Evolutionary conservation across 2,888 invertebrate species (phyloP), one percentile per base, ranked within the genome.

Genomic region (Oxytorus armatus): DNA sequence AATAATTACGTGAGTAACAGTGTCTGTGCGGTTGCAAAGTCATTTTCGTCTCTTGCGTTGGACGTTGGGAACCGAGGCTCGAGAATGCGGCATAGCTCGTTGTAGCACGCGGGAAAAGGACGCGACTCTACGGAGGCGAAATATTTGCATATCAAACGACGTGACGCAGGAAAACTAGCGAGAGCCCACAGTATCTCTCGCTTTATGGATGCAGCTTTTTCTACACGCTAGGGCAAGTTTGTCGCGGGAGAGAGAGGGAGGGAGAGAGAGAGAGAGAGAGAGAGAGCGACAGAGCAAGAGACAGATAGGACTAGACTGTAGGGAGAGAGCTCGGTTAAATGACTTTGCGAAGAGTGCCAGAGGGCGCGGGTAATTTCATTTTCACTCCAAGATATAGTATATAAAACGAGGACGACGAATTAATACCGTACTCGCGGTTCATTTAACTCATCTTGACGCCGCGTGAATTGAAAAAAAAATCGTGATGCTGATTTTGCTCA

Each of bases 81-180:
- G 47, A 73, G 65, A 57, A 74, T 74, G 65, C 33, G 74, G 73
- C 55, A 47, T 70, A 65, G 77, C 72, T 55, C 51, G 25, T 25
- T 49, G 5, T 44, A 42, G 69, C 18, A 44, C 21, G n/a, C 18
- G 65, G 51, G 57, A 47, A 55, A 69, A 66, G 74, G 77, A 69
- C 53, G 65, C 69, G 69, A 74, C 49, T 73, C 47, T 25, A 57
- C 63, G 65, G 70, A 70, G 78, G 81, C 70, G 80, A 70, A 81
- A 81, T 82, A 85, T 85, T 85, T 85, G 82, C 85, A 85, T 85
- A 84, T 85, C 77, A 85, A 85, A 85, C 82, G 79, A 80, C 63
- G 73, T 74, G 77, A 77, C 51, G 77, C 77, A 57, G 77, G 73
- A 77, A n/a, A 65, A 74, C 77, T 65, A 61, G 61, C 47, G 55